phyloP scores from a whole-genome alignment of 2,113 vertebrate species.

The Paedocypris sp. region DNA sequence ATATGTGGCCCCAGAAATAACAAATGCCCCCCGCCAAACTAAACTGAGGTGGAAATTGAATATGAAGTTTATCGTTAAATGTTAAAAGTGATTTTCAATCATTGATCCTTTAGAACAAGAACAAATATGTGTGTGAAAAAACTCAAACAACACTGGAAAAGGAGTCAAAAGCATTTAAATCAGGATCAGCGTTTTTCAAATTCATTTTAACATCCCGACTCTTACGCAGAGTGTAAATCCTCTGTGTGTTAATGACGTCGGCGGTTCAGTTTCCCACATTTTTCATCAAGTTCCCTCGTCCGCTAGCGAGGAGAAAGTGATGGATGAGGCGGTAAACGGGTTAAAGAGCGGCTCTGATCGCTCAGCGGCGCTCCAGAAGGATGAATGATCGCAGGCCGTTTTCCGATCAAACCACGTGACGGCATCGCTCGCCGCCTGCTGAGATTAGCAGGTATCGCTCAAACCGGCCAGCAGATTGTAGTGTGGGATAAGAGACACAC shows the following conservation, averaged over 20 bases:
- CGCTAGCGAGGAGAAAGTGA: constrained; percentile 5
- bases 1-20: too few species aligned
- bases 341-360: constrained; percentile 8
- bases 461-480: constrained; percentile 42
- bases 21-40: too few species aligned
- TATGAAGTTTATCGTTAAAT: too few species aligned
- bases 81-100: too few species aligned
- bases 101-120: too few species aligned
- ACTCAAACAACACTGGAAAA: too few species aligned
- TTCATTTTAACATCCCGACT: too few species aligned
- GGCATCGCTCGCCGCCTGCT: constrained; percentile 35
- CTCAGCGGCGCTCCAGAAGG: background rate
- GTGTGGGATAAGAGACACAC: constrained; percentile 47
- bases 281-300: constrained; percentile 11
- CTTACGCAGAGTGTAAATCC: too few species aligned
- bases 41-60: too few species aligned
- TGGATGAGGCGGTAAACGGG: constrained; percentile 18
- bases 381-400: background rate
- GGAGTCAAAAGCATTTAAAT: too few species aligned
- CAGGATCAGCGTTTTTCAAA: too few species aligned
- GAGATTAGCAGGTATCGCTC: constrained; percentile 53
- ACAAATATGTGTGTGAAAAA: too few species aligned
- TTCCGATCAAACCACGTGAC: constrained; percentile 28
- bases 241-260: background rate
- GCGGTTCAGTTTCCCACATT: constrained; percentile 6